Percentiles rank a stretch among this genome's conserved stretches.
Evolutionary conservation across 2,113 vertebrate genomes (phyloP).

Genomic region (Rhea americana): DNA sequence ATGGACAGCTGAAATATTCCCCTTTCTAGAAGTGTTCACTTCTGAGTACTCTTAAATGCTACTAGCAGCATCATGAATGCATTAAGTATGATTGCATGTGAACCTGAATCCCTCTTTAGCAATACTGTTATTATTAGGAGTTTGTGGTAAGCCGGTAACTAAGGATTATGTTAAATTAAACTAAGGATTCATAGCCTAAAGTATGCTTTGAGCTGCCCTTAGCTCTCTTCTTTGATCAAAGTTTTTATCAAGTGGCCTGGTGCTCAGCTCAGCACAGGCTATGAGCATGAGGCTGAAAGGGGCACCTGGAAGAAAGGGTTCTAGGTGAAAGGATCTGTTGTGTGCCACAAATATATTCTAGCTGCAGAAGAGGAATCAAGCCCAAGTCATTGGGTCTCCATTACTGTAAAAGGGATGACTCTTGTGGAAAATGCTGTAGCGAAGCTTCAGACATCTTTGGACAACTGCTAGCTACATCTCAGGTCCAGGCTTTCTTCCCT

Average conservation of each 20-base stretch:
- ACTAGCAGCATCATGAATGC: neutral
- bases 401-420: neutral
- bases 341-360: slow-evolving; percentile 18
- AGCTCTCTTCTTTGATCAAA: neutral
- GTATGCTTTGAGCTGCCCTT: neutral
- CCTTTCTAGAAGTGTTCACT: neutral
- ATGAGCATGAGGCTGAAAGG: neutral
- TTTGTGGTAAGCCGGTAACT: neutral
- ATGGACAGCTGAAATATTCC: neutral
- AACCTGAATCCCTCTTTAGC: neutral
- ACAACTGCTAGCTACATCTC: neutral
- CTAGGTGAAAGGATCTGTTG: neutral
- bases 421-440: neutral
- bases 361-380: neutral
- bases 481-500: neutral
- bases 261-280: neutral
- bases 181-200: too few species aligned
- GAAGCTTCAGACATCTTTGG: neutral
- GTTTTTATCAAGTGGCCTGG: too few species aligned
- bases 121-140: neutral
- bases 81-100: neutral
- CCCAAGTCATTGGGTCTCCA: neutral
- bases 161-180: neutral
- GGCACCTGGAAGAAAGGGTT: neutral
- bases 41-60: neutral